phyloP scores from a whole-genome alignment of 2,797 vertebrate genomes.

The Xyrichtys novacula region DNA sequence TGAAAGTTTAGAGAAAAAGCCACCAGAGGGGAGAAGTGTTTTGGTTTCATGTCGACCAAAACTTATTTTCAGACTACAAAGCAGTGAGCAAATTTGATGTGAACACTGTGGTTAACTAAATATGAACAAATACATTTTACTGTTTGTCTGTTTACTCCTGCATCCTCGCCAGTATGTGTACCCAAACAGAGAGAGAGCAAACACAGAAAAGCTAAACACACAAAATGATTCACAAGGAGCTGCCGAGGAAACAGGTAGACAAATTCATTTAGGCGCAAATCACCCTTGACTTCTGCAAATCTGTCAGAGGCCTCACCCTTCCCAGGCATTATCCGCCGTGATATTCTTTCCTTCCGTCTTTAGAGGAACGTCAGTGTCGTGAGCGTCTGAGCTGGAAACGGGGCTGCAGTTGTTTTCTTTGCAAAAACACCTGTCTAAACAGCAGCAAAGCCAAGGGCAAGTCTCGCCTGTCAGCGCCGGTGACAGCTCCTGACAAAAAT shows the following conservation, averaged over 20 bases:
- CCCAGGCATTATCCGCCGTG: conserved; percentile 62
- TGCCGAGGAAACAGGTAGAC: conserved; percentile 49
- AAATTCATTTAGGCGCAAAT: conserved; percentile 72
- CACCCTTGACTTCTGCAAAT: conserved; percentile 60
- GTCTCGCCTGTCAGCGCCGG: conserved; percentile 79
- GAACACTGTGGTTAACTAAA: conserved; percentile 50
- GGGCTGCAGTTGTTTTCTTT: conserved; percentile 83
- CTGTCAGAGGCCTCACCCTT: conserved; percentile 75
- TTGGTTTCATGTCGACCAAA: conserved; percentile 49
- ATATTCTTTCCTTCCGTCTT: conserved; percentile 81
- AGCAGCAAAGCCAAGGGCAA: conserved; percentile 83
- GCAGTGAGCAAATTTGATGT: conserved; percentile 56
- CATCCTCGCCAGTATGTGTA: conserved; percentile 36
- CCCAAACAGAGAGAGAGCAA: conserved; percentile 48
- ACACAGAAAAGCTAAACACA: conserved; percentile 48
- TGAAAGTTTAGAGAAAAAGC: conserved; percentile 19
- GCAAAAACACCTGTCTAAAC: conserved; percentile 88
- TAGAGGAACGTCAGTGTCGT: conserved; percentile 55
- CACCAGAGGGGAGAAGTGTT: conserved; percentile 44
- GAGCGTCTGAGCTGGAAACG: conserved; percentile 75
- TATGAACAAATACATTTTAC: conserved; percentile 56
- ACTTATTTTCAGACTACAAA: conserved; percentile 52
- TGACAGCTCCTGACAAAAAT: conserved; percentile 82
- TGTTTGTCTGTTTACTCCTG: conserved; percentile 58
- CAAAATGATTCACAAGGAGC: conserved; percentile 46